Evolutionary conservation across 2,797 vertebrate genomes (phyloP).

Genomic region (Sylvia borin): DNA sequence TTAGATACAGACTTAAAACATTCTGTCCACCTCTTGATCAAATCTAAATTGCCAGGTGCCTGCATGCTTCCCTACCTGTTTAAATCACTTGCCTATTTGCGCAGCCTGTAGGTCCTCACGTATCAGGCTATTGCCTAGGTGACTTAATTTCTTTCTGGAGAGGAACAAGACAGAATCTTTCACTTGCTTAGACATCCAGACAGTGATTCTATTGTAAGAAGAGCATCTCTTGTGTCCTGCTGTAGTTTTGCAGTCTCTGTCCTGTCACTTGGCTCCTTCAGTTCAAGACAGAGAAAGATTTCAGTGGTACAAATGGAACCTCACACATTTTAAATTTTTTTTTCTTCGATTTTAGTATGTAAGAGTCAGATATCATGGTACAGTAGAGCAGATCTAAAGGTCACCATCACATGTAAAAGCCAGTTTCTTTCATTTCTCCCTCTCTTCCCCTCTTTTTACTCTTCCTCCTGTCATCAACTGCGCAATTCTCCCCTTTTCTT

Average conservation of each 20-base stretch:
- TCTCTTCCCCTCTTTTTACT: neutral
- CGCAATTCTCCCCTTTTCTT: neutral
- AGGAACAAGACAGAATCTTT: neutral
- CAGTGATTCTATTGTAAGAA: neutral
- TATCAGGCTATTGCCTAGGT: neutral
- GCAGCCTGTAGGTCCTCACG: neutral
- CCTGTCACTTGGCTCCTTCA: neutral
- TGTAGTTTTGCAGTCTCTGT: neutral
- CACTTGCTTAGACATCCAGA: neutral
- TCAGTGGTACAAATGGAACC: neutral
- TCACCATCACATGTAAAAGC: neutral
- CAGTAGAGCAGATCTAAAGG: neutral
- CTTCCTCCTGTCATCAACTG: neutral
- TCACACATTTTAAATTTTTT: neutral
- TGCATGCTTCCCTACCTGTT: neutral
- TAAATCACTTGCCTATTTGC: neutral
- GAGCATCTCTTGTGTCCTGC: neutral
- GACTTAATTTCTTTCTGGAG: neutral
- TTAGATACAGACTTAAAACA: neutral
- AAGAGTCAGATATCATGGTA: neutral
- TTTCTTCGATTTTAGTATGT: neutral
- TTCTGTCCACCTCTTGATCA: neutral
- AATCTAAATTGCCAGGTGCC: neutral
- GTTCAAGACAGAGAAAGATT: neutral
- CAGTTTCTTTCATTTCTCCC: neutral